Conservation (phyloP, 2,113 vertebrate genomes). For the Hemibagrus wyckioides region DNA sequence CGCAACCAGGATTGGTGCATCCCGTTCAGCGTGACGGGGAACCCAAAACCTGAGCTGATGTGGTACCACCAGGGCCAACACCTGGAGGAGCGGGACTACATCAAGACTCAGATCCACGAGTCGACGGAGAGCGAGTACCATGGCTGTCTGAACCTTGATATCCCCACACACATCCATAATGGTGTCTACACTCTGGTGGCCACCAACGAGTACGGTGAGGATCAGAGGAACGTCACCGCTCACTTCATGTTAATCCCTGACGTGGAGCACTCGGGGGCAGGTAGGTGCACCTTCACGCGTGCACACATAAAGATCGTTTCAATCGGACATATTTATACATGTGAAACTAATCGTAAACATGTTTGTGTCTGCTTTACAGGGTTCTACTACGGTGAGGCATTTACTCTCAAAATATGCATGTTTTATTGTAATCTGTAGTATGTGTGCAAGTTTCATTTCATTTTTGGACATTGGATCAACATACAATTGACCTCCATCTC, state of each 20-base stretch:
- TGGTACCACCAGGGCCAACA: conserved; percentile 86
- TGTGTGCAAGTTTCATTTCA: neutral
- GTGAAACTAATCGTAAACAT: conserved; percentile 11
- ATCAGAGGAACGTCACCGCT: conserved; percentile 83
- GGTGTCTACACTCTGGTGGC: conserved; percentile 90
- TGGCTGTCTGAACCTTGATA: conserved; percentile 93
- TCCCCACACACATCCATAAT: conserved; percentile 95
- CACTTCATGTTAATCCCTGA: conserved; percentile 88
- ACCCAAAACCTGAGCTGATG: conserved; percentile 86
- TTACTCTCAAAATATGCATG: conserved; percentile 9
- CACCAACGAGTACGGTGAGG: conserved; percentile 85
- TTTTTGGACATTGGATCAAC: neutral
- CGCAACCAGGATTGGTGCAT: conserved; percentile 96
- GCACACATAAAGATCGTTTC: neutral
- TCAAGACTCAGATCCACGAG: conserved; percentile 88
- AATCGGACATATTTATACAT: neutral
- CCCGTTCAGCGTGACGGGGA: conserved; percentile 93
- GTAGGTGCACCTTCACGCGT: neutral
- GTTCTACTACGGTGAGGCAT: conserved; percentile 64
- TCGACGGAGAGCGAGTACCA: conserved; percentile 88
- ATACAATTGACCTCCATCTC: neutral
- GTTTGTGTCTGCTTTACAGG: conserved; percentile 52
- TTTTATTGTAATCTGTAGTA: neutral
- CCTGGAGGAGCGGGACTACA: conserved; percentile 86
- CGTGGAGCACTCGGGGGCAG: conserved; percentile 73